Percentiles rank a stretch among this genome's conserved stretches.
These are phyloP conservation scores for Ophion costatus DNA, from an alignment of 2,888 invertebrate species.

Conservation along the genomic window DNA sequence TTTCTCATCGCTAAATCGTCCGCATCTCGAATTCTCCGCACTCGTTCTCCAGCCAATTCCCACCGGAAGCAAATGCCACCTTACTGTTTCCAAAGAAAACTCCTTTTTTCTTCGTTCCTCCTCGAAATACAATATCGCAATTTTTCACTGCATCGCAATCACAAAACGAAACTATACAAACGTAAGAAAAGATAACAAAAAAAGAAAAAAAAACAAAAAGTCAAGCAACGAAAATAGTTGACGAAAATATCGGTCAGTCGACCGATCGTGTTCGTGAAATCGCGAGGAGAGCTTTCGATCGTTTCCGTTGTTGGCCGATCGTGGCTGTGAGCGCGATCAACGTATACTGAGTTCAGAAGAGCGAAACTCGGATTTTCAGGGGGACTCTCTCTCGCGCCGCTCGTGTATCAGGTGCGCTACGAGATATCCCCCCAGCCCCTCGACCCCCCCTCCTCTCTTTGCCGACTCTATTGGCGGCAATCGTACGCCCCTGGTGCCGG, in stretches of 20 bases:
- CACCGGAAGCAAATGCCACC: neutral
- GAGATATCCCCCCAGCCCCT: constrained; percentile 40
- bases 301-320: constrained; percentile 59
- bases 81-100: constrained; percentile 13
- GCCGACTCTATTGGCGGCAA: constrained; percentile 42
- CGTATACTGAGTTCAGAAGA: constrained; percentile 70
- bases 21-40: constrained; percentile 48
- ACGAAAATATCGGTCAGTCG: constrained; percentile 7
- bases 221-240: constrained; percentile 4
- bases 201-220: neutral
- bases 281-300: constrained; percentile 40
- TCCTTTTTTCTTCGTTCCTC: neutral
- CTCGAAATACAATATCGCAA: constrained; percentile 1
- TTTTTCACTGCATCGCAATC: constrained; percentile 38
- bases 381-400: constrained; percentile 60
- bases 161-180: neutral
- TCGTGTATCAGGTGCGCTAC: constrained; percentile 72
- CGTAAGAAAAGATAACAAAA: neutral
- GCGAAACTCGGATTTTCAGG: constrained; percentile 74
- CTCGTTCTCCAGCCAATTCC: neutral
- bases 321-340: constrained; percentile 68
- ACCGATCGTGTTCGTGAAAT: constrained; percentile 21
- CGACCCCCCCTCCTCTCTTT: neutral
- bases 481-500: constrained; percentile 50
- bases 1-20: neutral